Conservation (phyloP, 2,113 vertebrate species). For the Perca fluviatilis region DNA sequence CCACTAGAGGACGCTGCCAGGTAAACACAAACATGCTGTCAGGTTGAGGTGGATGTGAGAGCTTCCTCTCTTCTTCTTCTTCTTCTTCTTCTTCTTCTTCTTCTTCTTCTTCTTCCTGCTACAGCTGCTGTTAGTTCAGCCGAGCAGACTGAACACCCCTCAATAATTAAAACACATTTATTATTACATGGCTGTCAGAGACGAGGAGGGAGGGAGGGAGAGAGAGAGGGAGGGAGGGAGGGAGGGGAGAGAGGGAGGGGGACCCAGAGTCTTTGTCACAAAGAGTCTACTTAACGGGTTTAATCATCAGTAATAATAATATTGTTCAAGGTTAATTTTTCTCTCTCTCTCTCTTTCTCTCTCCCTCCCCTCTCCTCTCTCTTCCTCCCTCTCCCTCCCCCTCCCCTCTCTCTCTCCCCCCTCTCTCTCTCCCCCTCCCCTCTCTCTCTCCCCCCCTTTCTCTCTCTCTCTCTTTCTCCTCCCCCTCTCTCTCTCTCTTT, state of each 20-base stretch:
- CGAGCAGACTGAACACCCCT: constrained; percentile 20
- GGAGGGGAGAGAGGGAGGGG: no score
- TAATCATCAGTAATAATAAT: neutral
- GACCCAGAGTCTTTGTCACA: neutral
- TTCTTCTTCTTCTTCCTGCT: no score
- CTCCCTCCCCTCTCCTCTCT: constrained; percentile 39
- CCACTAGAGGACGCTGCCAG: neutral
- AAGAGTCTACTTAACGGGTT: neutral
- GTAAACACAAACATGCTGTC: neutral
- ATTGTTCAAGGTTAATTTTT: no score
- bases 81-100: no score
- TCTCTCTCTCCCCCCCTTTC: no score
- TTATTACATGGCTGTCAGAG: constrained; percentile 38
- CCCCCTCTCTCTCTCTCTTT: no score
- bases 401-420: no score
- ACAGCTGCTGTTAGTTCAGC: constrained; percentile 18
- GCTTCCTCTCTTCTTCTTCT: no score
- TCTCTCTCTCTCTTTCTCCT: no score
- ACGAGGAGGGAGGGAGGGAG: no score
- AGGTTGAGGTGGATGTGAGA: neutral
- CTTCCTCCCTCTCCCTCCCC: neutral
- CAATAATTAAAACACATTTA: constrained; percentile 57
- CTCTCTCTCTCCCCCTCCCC: no score
- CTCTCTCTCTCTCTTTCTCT: neutral
- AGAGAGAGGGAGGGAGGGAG: rapidly evolving